Evolutionary conservation across 2,113 vertebrate genomes (phyloP), one percentile per base, ranked within the genome.

Genomic region (Canis aureus): DNA sequence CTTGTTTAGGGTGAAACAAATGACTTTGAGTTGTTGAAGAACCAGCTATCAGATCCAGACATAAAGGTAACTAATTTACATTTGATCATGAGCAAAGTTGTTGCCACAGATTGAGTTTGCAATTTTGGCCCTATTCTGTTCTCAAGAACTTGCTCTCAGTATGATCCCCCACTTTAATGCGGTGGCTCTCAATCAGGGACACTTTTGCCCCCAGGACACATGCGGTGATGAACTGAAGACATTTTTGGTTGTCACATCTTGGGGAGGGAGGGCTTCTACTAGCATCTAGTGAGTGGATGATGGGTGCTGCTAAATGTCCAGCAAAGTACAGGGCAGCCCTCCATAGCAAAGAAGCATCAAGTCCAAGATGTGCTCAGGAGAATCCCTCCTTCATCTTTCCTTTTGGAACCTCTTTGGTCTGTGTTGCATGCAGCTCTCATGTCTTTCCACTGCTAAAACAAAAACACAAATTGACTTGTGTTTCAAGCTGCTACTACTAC

Each of bases 1-100:
- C 16, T 19, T 11, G 85, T 17, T 87, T 78, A 99, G 99, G 99
- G 99, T 67, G 99, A 99, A 96, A 99, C 98, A 0, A 92, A 97
- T 4, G 99, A 99, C 93, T 99, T 99, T 88, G 99, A 99, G 51
- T 98, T 99, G 97, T 95, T 99, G 89, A 99, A 99, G 92, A 99
- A 99, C 92, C 99, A 99, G 97, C 98, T 99, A 95, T 98, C 98
- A 88, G 99, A 99, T 98, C 99, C 99, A 11, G 99, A 99, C 5
- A 99, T 99, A 95, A 99, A 99, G 99, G 99, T 99, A 98, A 93
- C 91, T 86, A 38, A 57, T 87, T 96, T 94, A 38, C 78, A 35
- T 91, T 94, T 93, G 38, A 25, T 87, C 35, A 35, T 78, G 89
- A 82, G 25, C 66, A 81, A 16, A 96, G 43, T 64, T 35, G 5